Evolutionary conservation across 2,113 vertebrate genomes (phyloP).

Genomic region (Indicator maculatus): DNA sequence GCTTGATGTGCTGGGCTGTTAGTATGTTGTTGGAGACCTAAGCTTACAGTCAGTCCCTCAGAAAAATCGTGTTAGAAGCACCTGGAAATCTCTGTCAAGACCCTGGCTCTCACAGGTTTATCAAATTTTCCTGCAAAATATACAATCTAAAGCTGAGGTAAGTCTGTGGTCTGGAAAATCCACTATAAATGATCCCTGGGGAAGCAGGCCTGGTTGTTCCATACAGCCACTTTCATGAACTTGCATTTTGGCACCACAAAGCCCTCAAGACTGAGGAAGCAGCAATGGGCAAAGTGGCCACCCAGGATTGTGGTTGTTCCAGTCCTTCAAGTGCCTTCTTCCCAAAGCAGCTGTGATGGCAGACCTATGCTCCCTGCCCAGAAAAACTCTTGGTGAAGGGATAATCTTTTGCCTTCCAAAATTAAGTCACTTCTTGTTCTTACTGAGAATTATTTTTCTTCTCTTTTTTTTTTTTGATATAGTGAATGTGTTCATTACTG

Average conservation of each 20-base stretch:
- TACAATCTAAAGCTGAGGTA: background rate
- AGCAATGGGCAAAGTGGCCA: background rate
- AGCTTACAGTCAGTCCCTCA: background rate
- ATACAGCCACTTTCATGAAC: background rate
- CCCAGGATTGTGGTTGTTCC: background rate
- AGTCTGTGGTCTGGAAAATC: background rate
- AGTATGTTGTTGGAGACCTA: background rate
- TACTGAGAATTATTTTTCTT: background rate
- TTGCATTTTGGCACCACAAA: background rate
- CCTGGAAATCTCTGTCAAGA: background rate
- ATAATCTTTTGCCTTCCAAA: background rate
- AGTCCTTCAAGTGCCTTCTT: background rate
- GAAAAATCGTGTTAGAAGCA: background rate
- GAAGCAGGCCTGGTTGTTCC: background rate
- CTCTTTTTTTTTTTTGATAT: background rate
- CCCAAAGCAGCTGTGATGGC: background rate
- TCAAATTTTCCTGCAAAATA: background rate
- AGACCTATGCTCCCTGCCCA: background rate
- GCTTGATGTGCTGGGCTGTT: background rate
- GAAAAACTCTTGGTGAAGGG: background rate
- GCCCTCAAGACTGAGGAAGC: background rate
- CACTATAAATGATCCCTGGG: background rate
- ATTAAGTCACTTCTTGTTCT: accelerated
- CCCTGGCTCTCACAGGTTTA: background rate
- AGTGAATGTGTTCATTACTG: background rate